A percentile compares a stretch with the other conserved stretches of the same genome.
Conservation (phyloP, 2,113 vertebrate species). For the Talpa occidentalis region DNA sequence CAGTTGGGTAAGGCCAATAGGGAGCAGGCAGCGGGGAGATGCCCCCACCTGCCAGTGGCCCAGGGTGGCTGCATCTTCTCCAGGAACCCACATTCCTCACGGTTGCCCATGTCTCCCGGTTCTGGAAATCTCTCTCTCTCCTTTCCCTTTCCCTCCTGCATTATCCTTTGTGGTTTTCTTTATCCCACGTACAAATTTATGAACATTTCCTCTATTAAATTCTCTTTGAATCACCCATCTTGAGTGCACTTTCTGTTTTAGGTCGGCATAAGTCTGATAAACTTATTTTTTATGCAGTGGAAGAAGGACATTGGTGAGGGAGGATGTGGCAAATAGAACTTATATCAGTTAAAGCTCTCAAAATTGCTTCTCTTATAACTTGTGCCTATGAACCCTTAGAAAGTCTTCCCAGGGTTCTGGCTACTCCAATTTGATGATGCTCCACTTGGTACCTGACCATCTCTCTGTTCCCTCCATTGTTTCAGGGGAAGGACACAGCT, state of each 20-base stretch:
- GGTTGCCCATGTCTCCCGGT: background rate
- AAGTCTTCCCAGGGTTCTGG: background rate
- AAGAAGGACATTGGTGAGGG: background rate
- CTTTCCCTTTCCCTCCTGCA: background rate
- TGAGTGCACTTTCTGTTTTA: background rate
- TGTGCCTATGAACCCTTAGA: background rate
- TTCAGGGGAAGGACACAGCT: background rate
- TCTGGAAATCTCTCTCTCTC: background rate
- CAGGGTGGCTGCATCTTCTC: background rate
- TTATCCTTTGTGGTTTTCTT: background rate
- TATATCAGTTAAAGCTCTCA: background rate
- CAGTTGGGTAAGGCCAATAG: background rate
- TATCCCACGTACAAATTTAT: background rate
- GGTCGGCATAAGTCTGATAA: background rate
- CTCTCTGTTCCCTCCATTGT: background rate
- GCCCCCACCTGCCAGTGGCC: background rate
- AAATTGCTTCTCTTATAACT: background rate
- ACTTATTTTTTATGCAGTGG: background rate
- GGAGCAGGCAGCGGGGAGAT: accelerated
- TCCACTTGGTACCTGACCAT: background rate
- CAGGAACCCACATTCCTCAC: background rate
- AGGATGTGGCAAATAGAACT: background rate
- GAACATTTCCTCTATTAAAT: background rate
- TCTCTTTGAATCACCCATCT: background rate
- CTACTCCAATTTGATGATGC: too few relatives aligned